phyloP scores from a whole-genome alignment of 2,113 vertebrate species.

The Sakesphorus luctuosus region DNA sequence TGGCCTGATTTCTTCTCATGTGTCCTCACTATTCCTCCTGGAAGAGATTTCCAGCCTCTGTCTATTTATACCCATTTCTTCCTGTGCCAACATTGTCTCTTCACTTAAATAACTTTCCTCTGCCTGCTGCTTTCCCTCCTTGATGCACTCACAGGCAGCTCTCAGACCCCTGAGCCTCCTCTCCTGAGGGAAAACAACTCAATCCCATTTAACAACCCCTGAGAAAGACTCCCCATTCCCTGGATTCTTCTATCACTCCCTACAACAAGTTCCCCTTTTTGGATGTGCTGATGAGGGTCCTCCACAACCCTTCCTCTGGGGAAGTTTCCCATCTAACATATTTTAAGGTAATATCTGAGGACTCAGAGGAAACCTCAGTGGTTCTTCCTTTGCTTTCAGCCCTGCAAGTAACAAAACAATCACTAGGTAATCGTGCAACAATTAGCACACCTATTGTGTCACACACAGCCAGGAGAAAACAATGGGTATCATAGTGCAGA shows the following conservation, averaged over 20 bases:
- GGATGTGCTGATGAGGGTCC: neutral
- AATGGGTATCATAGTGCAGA: fast-evolving
- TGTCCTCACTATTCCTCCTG: constrained; percentile 65
- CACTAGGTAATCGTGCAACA: neutral
- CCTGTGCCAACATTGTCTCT: constrained; percentile 63
- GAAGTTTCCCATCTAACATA: neutral
- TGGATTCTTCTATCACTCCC: neutral
- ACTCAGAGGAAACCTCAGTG: neutral
- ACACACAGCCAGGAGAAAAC: neutral
- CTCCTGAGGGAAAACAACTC: constrained; percentile 35
- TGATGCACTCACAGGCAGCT: constrained; percentile 48
- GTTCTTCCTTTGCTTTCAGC: neutral
- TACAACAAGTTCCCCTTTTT: neutral
- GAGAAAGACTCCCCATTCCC: neutral
- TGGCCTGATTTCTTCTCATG: constrained; percentile 43
- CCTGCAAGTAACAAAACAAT: neutral
- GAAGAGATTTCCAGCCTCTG: constrained; percentile 59
- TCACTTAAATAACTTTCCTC: constrained; percentile 62
- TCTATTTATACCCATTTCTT: constrained; percentile 72
- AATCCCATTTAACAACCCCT: neutral
- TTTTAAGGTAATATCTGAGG: neutral
- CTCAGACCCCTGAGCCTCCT: constrained; percentile 15
- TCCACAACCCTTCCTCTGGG: neutral
- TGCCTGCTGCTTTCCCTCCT: constrained; percentile 69
- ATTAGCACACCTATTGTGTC: neutral